These are phyloP conservation scores for Rotaria magnacalcarata DNA, from an alignment of 2,888 invertebrate species.

Conservation along the genomic window DNA sequence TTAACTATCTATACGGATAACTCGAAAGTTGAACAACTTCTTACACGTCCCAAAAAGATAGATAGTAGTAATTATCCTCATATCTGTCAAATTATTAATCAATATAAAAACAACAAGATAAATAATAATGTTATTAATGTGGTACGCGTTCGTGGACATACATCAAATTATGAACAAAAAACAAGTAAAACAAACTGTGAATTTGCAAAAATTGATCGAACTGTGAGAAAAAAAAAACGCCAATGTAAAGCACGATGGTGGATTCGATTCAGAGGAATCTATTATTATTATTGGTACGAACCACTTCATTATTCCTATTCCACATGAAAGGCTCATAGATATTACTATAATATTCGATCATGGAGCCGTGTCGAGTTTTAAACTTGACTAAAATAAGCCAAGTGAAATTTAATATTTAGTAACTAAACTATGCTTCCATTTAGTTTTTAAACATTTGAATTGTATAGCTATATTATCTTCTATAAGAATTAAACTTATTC, in stretches of 20 bases:
- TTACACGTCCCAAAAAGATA: neutral
- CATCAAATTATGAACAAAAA: neutral
- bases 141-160: neutral
- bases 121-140: neutral
- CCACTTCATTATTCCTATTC: too few relatives aligned
- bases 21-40: neutral
- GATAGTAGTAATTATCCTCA: neutral
- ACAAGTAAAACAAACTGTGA: neutral
- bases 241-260: neutral
- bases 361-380: too few relatives aligned
- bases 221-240: neutral
- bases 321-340: too few relatives aligned
- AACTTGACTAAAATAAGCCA: too few relatives aligned
- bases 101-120: neutral
- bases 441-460: too few relatives aligned
- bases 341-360: too few relatives aligned
- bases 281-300: neutral
- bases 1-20: neutral
- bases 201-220: neutral
- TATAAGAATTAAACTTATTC: too few relatives aligned
- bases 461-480: too few relatives aligned
- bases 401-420: too few relatives aligned
- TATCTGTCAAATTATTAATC: neutral
- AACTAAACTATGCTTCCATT: too few relatives aligned
- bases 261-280: neutral